phyloP scores from a whole-genome alignment of 2,888 invertebrate species.

The Ariolimax columbianus region DNA sequence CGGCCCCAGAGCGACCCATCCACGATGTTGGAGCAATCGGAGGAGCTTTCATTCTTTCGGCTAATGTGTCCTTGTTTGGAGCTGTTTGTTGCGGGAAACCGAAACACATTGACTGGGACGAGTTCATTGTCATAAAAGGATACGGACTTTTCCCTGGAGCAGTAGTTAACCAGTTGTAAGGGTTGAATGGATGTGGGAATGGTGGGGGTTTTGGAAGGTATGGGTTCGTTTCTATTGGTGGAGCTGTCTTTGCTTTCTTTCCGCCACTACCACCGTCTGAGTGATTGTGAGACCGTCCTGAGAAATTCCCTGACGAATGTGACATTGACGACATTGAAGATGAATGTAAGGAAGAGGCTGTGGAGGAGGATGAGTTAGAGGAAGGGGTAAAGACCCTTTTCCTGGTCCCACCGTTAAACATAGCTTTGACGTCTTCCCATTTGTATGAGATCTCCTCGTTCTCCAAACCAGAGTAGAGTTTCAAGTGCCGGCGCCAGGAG shows the following conservation, averaged over 20 bases:
- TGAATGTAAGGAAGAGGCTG: conserved; percentile 47
- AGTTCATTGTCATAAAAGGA: conserved; percentile 56
- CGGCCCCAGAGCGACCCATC: conserved; percentile 45
- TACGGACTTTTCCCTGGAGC: conserved; percentile 49
- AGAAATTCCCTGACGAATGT: conserved; percentile 26
- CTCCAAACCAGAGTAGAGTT: conserved; percentile 83
- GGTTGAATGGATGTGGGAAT: conserved; percentile 52
- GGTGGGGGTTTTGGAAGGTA: conserved; percentile 49
- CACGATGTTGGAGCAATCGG: conserved; percentile 45
- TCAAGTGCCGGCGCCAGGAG: conserved; percentile 97
- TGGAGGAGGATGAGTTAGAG: conserved; percentile 19
- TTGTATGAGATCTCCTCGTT: conserved; percentile 82
- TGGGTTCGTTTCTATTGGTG: conserved; percentile 36
- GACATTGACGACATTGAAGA: conserved; percentile 16
- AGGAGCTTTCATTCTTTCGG: conserved; percentile 42
- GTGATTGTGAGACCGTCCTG: conserved; percentile 10
- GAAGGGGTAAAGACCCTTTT: conserved; percentile 82
- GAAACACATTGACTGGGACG: conserved; percentile 56
- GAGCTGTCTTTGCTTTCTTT: conserved; percentile 38
- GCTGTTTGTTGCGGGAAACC: conserved; percentile 50
- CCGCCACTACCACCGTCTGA: conserved; percentile 33
- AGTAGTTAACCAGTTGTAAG: conserved; percentile 51
- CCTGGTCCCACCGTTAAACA: conserved; percentile 98
- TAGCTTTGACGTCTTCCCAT: conserved; percentile 99
- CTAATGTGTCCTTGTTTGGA: conserved; percentile 41